Percentiles rank a stretch among this genome's conserved stretches.
Evolutionary conservation across 1,140 invertebrate genomes (phyloP).

Genomic region (Batillaria attramentaria): DNA sequence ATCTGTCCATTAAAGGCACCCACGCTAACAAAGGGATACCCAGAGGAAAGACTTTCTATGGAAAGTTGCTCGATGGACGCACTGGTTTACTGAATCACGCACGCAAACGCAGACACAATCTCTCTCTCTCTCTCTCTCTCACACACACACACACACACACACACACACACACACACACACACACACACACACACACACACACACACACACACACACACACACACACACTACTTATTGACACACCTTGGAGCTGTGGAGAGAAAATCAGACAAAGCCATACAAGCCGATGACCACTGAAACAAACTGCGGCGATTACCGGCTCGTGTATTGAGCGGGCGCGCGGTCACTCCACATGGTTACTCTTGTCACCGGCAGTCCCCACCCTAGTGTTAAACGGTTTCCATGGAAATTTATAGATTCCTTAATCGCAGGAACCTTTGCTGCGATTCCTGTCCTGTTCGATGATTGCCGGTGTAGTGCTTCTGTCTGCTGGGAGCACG

Average conservation of each 20-base stretch:
- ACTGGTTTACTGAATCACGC: not conserved
- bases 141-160: conserved; percentile 13
- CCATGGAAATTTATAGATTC: conserved; percentile 27
- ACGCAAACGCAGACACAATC: not conserved
- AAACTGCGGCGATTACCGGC: too few relatives aligned
- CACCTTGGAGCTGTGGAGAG: too few relatives aligned
- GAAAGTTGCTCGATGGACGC: not conserved
- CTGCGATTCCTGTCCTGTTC: too few relatives aligned
- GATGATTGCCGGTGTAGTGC: too few relatives aligned
- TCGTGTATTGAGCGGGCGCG: too few relatives aligned
- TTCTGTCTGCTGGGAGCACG: too few relatives aligned
- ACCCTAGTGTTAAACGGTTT: conserved; percentile 26
- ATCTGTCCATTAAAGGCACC: too few relatives aligned
- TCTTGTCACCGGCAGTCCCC: conserved; percentile 26
- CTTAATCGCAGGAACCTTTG: conserved; percentile 4
- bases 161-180: not conserved
- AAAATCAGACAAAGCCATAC: too few relatives aligned
- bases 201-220: conserved; percentile 1
- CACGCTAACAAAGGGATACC: too few relatives aligned
- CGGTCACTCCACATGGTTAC: too few relatives aligned
- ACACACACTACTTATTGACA: too few relatives aligned
- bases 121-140: not conserved
- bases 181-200: not conserved
- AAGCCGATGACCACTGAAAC: too few relatives aligned
- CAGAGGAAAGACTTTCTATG: not conserved